These are phyloP conservation scores for Bombycilla garrulus DNA, from an alignment of 2,113 vertebrate genomes.

Conservation along the genomic window DNA sequence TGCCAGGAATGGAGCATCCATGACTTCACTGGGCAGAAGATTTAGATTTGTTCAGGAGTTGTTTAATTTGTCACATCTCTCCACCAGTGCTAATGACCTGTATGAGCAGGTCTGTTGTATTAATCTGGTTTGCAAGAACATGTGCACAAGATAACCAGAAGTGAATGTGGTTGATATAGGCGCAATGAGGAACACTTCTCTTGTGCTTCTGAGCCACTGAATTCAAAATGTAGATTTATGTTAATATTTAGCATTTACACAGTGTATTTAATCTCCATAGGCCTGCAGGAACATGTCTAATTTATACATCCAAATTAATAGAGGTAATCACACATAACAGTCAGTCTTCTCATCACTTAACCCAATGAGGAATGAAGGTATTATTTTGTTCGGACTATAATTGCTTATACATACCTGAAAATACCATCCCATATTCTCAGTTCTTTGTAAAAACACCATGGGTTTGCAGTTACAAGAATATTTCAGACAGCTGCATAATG, in stretches of 20 bases:
- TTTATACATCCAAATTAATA: conserved; percentile 9
- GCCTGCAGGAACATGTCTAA: neutral
- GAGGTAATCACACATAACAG: conserved; percentile 7
- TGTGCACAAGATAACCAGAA: neutral
- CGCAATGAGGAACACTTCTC: neutral
- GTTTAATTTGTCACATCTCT: neutral
- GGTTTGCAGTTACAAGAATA: neutral
- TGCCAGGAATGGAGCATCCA: neutral
- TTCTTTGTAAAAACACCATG: neutral
- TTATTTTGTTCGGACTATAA: conserved; percentile 16
- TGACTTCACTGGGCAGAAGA: neutral
- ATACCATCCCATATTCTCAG: neutral
- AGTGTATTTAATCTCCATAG: neutral
- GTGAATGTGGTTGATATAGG: neutral
- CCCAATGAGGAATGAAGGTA: neutral
- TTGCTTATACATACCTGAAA: conserved; percentile 7
- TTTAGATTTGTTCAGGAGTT: neutral
- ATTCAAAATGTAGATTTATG: neutral
- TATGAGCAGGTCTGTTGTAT: neutral
- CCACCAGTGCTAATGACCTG: neutral
- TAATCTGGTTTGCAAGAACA: neutral
- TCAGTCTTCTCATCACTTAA: conserved; percentile 42
- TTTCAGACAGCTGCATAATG: neutral
- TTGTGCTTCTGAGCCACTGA: neutral
- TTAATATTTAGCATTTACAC: neutral